Base-by-base conservation (phyloP, 1,140 invertebrate genomes). In the Drosophila pseudoananassae region DNA sequence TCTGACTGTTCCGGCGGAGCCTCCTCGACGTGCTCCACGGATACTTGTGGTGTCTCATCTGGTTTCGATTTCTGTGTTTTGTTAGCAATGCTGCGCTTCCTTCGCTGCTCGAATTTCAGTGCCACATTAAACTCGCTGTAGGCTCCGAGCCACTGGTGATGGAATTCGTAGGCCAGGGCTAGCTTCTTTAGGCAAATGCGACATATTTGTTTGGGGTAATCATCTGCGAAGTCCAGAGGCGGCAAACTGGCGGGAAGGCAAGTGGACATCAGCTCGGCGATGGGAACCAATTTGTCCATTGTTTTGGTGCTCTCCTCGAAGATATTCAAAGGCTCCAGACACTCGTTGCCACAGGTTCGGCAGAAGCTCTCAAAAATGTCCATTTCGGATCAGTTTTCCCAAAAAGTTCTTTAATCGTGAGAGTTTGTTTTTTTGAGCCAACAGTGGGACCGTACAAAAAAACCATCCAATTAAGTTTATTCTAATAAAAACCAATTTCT, bases 331-430 rank as follows among this genome's bases (percentile, higher is more conserved):
- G 78, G 52, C 3, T 90, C 73, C n/a, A 65, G 2, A 49, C 85
- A 73, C 15, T 90, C 82, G 23, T 72, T 90, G 38, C 87, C 81
- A 55, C 87, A 90, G 6, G 81, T 82, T 27, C 87, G 71, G 40
- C 87, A 90, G n/a, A 79, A 74, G 60, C 85, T 87, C 46, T 90
- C 71, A 31, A 90, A 90, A 31, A 90, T 87, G 17, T 90, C 87
- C 87, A 90, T 90, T 6, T 0, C 1, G 0, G 2, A 36, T 66
- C 3, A n/a, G 0, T 14, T 31, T 20, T 7, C 0, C 9, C 33
- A 17, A 0, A 43, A 14, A 27, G 9, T 8, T 43, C 9, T 29
- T 20, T 1, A 59, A 47, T 27, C 23, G 1, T 25, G 27, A 14
- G 8, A 23, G n/a, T 9, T 4, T 51, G 2, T 66, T 31, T 33